phyloP scores from a whole-genome alignment of 2,888 invertebrate genomes.

The Reticulitermes lucifugus region DNA sequence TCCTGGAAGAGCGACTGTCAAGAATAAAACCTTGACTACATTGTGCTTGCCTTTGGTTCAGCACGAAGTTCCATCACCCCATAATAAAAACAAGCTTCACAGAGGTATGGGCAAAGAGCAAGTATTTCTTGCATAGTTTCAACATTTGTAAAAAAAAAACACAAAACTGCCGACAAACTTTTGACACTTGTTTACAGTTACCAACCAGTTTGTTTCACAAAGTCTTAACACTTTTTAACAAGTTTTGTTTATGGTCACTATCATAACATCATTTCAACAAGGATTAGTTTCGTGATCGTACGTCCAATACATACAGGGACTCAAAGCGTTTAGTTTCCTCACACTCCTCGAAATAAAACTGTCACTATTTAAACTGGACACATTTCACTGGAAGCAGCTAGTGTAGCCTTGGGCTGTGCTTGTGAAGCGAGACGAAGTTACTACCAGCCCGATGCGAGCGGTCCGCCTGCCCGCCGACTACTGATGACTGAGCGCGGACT shows the following conservation, averaged over 20 bases:
- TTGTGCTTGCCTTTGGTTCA: neutral
- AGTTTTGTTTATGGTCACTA: neutral
- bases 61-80: neutral
- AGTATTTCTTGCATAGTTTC: neutral
- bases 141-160: neutral
- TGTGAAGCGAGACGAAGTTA: neutral
- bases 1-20: neutral
- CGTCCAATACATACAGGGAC: no score
- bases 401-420: neutral
- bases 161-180: neutral
- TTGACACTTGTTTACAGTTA: neutral
- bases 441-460: neutral
- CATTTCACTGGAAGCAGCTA: neutral
- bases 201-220: neutral
- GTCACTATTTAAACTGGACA: neutral
- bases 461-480: conserved; percentile 30
- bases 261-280: neutral
- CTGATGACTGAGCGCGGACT: neutral
- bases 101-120: neutral
- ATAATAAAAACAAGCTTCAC: neutral
- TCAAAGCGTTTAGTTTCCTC: neutral
- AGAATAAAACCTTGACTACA: neutral
- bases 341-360: neutral
- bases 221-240: neutral
- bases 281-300: no score